phyloP scores from a whole-genome alignment of 2,113 vertebrate species.

The Narcine bancroftii region DNA sequence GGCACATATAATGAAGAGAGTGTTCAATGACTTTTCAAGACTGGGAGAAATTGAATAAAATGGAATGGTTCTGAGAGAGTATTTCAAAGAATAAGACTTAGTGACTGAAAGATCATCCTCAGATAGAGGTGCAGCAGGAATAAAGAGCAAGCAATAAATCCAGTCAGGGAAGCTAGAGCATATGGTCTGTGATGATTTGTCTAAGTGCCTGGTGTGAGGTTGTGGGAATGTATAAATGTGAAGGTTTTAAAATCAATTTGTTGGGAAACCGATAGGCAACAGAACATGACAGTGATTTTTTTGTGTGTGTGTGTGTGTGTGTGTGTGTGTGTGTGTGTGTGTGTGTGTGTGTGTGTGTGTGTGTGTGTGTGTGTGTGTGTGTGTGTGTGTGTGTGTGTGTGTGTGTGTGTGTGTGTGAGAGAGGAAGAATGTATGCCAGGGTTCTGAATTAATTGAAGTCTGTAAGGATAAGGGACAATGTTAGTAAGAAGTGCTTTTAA shows the following conservation, averaged over 20 bases:
- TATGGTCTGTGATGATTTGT: background rate
- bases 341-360: no score
- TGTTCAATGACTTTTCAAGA: background rate
- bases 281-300: background rate
- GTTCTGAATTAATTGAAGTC: background rate
- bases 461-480: background rate
- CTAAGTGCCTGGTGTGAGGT: background rate
- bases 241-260: slow-evolving; percentile 1
- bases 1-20: background rate
- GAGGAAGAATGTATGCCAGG: background rate
- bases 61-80: background rate
- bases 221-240: background rate
- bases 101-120: background rate
- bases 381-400: no score
- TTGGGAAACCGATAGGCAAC: background rate
- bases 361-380: no score
- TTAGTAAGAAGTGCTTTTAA: background rate
- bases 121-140: background rate
- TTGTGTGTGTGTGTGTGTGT: no score
- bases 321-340: no score
- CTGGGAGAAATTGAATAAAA: background rate
- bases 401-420: no score
- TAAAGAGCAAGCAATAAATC: background rate
- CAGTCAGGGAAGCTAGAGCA: background rate
- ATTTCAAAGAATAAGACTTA: background rate